phyloP scores from a whole-genome alignment of 2,797 vertebrate species.

The Melanotaenia trifasciata region DNA sequence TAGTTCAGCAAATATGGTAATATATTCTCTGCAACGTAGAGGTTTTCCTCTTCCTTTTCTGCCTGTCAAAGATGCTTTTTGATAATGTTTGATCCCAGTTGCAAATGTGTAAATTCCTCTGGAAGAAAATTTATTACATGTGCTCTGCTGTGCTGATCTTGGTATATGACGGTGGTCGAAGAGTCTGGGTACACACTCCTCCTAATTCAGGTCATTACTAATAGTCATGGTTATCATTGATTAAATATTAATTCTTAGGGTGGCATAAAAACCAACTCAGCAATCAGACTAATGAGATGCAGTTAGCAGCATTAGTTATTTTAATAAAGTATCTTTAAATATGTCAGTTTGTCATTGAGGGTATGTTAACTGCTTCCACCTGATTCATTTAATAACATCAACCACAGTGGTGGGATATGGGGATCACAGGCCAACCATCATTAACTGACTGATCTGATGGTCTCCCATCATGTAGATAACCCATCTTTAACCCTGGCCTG shows the following conservation, averaged over 20 bases:
- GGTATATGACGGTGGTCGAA: background rate
- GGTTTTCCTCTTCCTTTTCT: background rate
- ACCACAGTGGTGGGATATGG: conserved; percentile 7
- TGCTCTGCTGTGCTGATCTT: background rate
- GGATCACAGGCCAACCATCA: conserved; percentile 10
- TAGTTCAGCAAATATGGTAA: background rate
- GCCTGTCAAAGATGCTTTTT: background rate
- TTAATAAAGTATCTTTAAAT: background rate
- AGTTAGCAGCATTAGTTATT: conserved; percentile 2
- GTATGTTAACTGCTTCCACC: background rate
- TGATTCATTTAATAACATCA: background rate
- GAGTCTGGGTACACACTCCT: conserved; percentile 4
- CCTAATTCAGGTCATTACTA: conserved; percentile 20
- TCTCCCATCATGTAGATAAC: conserved; percentile 36
- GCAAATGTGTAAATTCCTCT: background rate
- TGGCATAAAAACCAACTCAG: background rate
- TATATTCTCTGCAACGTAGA: background rate
- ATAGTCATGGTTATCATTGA: background rate
- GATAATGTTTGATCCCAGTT: background rate
- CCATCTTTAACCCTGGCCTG: conserved; percentile 33
- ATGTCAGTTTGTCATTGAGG: background rate
- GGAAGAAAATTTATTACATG: background rate
- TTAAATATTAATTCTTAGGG: background rate
- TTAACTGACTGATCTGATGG: conserved; percentile 24
- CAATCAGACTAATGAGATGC: background rate